Base-by-base conservation (phyloP, 1,140 invertebrate genomes). In the Formica selysi region DNA sequence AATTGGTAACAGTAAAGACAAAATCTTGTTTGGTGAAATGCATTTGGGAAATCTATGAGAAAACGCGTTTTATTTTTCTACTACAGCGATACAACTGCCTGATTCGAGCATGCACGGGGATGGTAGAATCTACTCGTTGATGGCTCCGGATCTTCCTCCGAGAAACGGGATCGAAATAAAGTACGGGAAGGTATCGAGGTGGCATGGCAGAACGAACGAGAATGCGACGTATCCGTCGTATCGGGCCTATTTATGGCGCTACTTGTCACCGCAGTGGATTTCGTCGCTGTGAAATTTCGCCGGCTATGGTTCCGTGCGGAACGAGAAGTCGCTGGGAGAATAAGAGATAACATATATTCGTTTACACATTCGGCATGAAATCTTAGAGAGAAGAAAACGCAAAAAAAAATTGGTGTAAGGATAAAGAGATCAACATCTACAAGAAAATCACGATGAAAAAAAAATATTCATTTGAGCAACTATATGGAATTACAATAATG, bases 181-280 rank as follows among this genome's bases (percentile, higher is more conserved):
- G 89, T 86, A 91, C 67, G 67, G 81, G 74, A 89, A 78, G 85
- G 88, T 90, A 91, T 86, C 73, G 78, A 64, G 74, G 74, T 83
- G 67, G 85, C 76, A 79, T 68, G 38, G 70, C 64, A 70, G 64
- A 89, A 87, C 87, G 87, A 85, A 86, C 81, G 85, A 84, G 89
- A 89, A 91, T 86, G 83, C 88, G 89, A 89, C 89, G 89, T 92
- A 86, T 91, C 80, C 89, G 91, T 91, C 91, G 88, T 90, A 89
- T 92, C 89, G 88, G 87, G 89, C 84, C 90, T 93, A 93, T 94
- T 94, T 94, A 94, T 91, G 93, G 91, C 85, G 89, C 90, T 93
- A 93, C 91, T 93, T 93, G 92, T 93, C 92, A 93, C 90, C 89
- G 90, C 41, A 44, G 62, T 73, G 81, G 89, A 74, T 81, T 90